Percentiles rank a stretch among this genome's conserved stretches.
phyloP scores from a whole-genome alignment of 2,888 invertebrate species.

The Cerastis rubricosa region DNA sequence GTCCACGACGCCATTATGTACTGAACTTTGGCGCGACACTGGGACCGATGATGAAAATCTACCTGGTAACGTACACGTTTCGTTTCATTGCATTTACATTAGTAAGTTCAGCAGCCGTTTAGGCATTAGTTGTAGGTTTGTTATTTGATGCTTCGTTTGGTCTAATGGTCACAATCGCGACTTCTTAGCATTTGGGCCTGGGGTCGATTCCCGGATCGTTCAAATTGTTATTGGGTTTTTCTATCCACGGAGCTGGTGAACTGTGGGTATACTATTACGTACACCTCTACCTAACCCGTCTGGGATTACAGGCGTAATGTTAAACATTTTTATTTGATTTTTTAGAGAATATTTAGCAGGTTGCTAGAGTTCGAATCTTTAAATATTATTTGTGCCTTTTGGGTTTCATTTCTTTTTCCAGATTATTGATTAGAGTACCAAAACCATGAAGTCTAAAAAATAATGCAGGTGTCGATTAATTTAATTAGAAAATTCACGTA shows the following conservation, averaged over 20 bases:
- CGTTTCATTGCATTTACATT: neutral
- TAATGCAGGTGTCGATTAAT: too few species aligned
- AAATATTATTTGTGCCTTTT: too few species aligned
- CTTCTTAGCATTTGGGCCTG: neutral
- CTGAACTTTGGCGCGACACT: conserved; percentile 20
- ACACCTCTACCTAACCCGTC: neutral
- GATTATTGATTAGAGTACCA: too few species aligned
- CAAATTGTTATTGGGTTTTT: too few species aligned
- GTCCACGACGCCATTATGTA: conserved; percentile 42
- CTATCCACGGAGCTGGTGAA: neutral
- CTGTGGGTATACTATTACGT: neutral
- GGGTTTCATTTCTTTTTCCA: too few species aligned
- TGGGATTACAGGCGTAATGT: too few species aligned
- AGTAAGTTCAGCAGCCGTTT: neutral
- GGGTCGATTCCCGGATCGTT: neutral
- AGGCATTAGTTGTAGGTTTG: neutral
- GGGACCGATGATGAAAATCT: conserved; percentile 37
- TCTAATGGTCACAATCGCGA: neutral
- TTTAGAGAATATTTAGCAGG: too few species aligned
- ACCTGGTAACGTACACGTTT: conserved; percentile 43
- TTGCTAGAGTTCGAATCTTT: too few species aligned
- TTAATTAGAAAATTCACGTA: too few species aligned
- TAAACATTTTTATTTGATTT: too few species aligned
- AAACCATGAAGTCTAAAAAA: too few species aligned
- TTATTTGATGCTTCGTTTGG: neutral